Evolutionary conservation across 2,113 vertebrate genomes (phyloP).

Genomic region (Camelus bactrianus): DNA sequence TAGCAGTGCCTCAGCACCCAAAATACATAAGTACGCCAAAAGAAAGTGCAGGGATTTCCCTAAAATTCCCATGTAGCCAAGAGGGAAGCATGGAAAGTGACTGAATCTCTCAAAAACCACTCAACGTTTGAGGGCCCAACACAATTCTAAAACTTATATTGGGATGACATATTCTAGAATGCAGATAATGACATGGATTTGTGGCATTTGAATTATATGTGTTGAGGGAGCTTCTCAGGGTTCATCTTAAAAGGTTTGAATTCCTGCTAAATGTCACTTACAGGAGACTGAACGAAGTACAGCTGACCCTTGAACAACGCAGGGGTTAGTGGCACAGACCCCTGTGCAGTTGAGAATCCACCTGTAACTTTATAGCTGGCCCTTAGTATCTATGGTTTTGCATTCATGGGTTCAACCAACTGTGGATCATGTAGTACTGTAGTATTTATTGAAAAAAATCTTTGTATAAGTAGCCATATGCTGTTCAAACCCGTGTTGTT

Average conservation of each 20-base stretch:
- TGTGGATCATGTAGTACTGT: neutral
- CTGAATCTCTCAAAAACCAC: neutral
- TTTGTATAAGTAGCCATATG: neutral
- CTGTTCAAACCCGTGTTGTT: neutral
- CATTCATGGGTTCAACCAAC: neutral
- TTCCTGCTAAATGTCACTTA: neutral
- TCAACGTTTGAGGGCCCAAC: neutral
- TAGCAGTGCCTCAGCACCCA: neutral
- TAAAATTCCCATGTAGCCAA: neutral
- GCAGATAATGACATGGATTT: neutral
- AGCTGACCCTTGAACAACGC: neutral
- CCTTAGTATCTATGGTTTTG: neutral
- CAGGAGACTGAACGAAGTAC: neutral
- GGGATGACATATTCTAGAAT: neutral
- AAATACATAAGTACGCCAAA: neutral
- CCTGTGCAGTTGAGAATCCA: neutral
- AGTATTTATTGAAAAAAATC: neutral
- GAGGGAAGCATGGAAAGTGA: neutral
- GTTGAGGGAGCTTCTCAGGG: neutral
- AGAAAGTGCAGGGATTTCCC: neutral
- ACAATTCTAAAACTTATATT: neutral
- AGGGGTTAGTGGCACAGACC: neutral
- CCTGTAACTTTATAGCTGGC: neutral
- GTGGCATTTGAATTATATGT: neutral
- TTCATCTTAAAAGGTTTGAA: neutral